These are phyloP conservation scores for Leptinotarsa haldemani DNA, from an alignment of 2,888 invertebrate species.

Conservation along the genomic window DNA sequence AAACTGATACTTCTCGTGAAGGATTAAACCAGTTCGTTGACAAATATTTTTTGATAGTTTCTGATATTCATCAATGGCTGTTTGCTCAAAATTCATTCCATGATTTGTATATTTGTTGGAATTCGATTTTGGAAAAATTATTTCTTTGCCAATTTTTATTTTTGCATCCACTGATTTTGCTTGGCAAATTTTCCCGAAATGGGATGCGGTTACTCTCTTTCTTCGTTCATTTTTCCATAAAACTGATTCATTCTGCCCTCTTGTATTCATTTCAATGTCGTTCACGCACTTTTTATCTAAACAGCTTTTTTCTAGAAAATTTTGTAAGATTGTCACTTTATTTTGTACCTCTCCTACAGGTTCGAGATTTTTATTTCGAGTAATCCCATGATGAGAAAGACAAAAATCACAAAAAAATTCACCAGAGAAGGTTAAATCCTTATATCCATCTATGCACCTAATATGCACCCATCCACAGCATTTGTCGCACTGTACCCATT, in stretches of 20 bases:
- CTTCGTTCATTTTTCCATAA: conserved; percentile 23
- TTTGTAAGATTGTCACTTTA: neutral
- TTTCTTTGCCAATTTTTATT: neutral
- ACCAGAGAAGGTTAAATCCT: conserved; percentile 19
- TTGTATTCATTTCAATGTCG: conserved; percentile 2
- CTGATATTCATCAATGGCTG: neutral
- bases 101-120: neutral
- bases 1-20: conserved; percentile 4
- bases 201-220: conserved; percentile 21
- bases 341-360: neutral
- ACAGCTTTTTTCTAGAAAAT: neutral
- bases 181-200: conserved; percentile 20
- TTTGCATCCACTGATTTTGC: neutral
- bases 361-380: neutral
- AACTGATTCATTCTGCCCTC: conserved; percentile 13
- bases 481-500: conserved; percentile 16
- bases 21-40: conserved; percentile 1
- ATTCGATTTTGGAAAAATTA: conserved; percentile 5
- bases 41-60: neutral
- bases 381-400: neutral
- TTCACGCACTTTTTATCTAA: neutral
- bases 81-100: neutral
- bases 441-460: conserved; percentile 19
- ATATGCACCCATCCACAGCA: conserved; percentile 1
- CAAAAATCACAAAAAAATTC: conserved; percentile 17